Base-by-base conservation (phyloP, 2,797 vertebrate genomes). In the Nyctalus aviator region DNA sequence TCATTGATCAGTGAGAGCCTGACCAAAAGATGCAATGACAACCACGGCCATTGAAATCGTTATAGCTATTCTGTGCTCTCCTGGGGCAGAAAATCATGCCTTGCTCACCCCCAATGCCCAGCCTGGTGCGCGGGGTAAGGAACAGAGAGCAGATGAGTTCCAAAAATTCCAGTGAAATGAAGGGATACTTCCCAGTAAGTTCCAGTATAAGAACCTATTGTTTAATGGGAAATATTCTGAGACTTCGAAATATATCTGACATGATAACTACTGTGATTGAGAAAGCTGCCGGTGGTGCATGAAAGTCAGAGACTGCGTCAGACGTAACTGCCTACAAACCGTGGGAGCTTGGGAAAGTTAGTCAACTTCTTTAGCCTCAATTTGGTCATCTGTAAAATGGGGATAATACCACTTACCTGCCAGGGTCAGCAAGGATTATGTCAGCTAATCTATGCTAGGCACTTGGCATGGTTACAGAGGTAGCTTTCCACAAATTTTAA, bases 311-410 rank as follows among this genome's bases (percentile, higher is more conserved):
- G 50, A 30, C 46, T 8, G 72, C 11, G 50, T 23, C 35, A 46
- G 68, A 37, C 1, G 9, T 17, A 41, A 50, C n/a, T 12, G 30
- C 35, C 59, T 12, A 32, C 35, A 48, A 32, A 48, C 37, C 0
- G 11, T 41, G 20, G 88, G 69, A 75, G 44, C 17, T 32, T 78
- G 41, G 25, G 73, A 37, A 32, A 57, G 32, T 76, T 20, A 41
- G 78, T 62, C 79, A 89, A 57, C 32, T 76, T 86, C 91, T 27
- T 14, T 18, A 46, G 84, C 62, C 95, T 94, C 89, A 13, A 3
- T 84, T 78, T 84, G 88, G 41, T 94, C 91, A 89, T 87, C 95
- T 96, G n/a, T 94, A 73, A 96, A 95, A 94, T 96, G 96, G 94
- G 85, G 75, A 83, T 68, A 59, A 91, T 64, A 37, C 46, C 48